Percentiles rank a stretch among this genome's conserved stretches.
Conservation (phyloP, 2,888 invertebrate species). For the Andrena haemorrhoa region DNA sequence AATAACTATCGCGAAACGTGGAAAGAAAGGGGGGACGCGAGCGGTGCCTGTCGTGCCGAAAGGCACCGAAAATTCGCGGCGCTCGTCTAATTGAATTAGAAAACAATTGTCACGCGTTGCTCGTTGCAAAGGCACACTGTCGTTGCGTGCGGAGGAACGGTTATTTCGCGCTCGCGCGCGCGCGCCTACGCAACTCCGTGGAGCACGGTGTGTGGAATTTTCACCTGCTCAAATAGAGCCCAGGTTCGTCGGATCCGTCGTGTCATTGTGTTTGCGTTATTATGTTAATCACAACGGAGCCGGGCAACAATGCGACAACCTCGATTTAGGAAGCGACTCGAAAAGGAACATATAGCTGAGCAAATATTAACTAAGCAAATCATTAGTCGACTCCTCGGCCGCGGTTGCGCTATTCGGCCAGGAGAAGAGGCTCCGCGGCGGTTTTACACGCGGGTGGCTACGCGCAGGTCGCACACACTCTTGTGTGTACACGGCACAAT, state of each 20-base stretch:
- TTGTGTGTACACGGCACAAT: conserved; percentile 33
- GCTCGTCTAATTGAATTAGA: conserved; percentile 81
- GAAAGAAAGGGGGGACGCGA: conserved; percentile 40
- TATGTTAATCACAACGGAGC: conserved; percentile 83
- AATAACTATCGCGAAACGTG: conserved; percentile 31
- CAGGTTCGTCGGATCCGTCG: conserved; percentile 72
- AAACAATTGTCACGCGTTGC: conserved; percentile 77
- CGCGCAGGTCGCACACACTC: conserved; percentile 25
- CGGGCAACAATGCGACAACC: conserved; percentile 83
- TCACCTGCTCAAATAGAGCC: conserved; percentile 83
- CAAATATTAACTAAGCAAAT: conserved; percentile 84
- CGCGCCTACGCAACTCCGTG: conserved; percentile 70
- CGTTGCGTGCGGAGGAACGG: conserved; percentile 32
- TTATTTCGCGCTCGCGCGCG: conserved; percentile 50
- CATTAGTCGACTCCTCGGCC: conserved; percentile 79
- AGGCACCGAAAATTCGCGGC: conserved; percentile 75
- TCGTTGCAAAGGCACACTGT: conserved; percentile 36
- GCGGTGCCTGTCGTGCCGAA: conserved; percentile 35
- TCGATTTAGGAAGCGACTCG: conserved; percentile 84
- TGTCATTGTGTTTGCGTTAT: conserved; percentile 84
- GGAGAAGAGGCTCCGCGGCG: neutral
- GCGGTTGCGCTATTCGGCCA: conserved; percentile 16
- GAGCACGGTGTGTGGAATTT: conserved; percentile 77
- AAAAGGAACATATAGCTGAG: conserved; percentile 80
- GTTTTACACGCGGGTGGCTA: neutral